These are phyloP conservation scores for Collichthys lucidus DNA, from an alignment of 2,113 vertebrate genomes.

Conservation along the genomic window DNA sequence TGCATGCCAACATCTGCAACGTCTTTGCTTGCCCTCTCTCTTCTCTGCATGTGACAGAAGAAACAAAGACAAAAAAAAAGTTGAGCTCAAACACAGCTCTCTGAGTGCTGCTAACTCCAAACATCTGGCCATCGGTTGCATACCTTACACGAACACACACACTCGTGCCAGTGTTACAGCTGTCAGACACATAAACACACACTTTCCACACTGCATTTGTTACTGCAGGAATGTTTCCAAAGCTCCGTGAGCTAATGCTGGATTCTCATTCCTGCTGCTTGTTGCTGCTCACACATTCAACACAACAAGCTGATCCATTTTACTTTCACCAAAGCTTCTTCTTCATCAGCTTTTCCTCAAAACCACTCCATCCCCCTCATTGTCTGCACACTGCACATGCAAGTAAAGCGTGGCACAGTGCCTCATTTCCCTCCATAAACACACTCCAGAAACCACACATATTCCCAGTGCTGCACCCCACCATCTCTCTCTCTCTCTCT, in stretches of 20 bases:
- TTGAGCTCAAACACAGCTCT: background rate
- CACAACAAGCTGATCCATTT: constrained; percentile 2
- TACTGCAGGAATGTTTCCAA: background rate
- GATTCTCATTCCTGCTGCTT: background rate
- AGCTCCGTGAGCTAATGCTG: background rate
- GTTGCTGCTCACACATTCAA: constrained; percentile 10
- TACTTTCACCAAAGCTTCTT: background rate
- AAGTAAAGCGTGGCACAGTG: constrained; percentile 35
- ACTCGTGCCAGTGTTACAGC: background rate
- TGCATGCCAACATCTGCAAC: constrained; percentile 70
- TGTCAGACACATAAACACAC: background rate
- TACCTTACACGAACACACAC: constrained; percentile 7
- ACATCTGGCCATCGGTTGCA: constrained; percentile 9
- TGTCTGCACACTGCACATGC: background rate
- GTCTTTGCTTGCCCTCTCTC: constrained; percentile 30
- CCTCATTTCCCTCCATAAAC: constrained; percentile 44
- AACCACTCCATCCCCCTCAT: background rate
- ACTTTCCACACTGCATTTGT: background rate
- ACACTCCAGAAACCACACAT: background rate
- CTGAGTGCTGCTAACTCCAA: background rate
- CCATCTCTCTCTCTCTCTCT: constrained; percentile 1
- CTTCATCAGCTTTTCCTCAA: constrained; percentile 1
- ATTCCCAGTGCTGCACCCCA: background rate
- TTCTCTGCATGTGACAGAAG: background rate
- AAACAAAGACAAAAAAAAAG: background rate